phyloP scores from a whole-genome alignment of 2,113 vertebrate species.

The Pseudolaguvia tuberculata region DNA sequence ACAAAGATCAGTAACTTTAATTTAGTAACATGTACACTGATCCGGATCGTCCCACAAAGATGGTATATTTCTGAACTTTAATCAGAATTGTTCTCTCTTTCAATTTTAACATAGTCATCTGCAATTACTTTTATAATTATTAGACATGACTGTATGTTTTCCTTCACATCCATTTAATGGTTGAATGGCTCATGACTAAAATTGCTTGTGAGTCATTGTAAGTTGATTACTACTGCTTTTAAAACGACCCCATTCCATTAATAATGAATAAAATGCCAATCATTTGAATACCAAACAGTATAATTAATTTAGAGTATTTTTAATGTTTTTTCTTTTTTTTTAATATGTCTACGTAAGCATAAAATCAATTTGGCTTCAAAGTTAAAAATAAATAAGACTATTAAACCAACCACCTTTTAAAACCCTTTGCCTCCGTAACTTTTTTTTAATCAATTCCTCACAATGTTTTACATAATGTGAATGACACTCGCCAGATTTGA shows the following conservation, averaged over 20 bases:
- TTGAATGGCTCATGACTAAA: not conserved
- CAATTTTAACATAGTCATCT: not conserved
- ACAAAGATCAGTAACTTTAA: not conserved
- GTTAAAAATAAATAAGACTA: conserved; percentile 65
- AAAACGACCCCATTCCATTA: conserved; percentile 45
- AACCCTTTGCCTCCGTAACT: conserved; percentile 54
- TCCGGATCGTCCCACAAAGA: not conserved
- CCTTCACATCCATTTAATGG: conserved; percentile 10
- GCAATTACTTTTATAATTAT: conserved; percentile 1
- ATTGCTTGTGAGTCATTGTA: not conserved
- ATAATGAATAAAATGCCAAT: conserved; percentile 47
- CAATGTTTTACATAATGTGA: conserved; percentile 58
- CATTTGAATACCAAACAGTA: conserved; percentile 56
- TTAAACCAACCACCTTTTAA: conserved; percentile 59
- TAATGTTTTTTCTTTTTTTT: conserved; percentile 47
- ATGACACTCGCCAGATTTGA: conserved; percentile 52
- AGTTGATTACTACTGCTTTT: conserved; percentile 32
- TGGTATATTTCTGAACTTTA: not conserved
- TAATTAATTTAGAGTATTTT: conserved; percentile 60
- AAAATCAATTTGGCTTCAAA: conserved; percentile 63
- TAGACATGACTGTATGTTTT: not conserved
- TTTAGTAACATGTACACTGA: not conserved
- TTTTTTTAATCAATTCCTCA: conserved; percentile 53
- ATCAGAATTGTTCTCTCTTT: not conserved
- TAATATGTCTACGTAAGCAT: conserved; percentile 60